Evolutionary conservation across 2,797 vertebrate genomes (phyloP), one percentile per base, ranked within the genome.

Genomic region (Champsocephalus esox): DNA sequence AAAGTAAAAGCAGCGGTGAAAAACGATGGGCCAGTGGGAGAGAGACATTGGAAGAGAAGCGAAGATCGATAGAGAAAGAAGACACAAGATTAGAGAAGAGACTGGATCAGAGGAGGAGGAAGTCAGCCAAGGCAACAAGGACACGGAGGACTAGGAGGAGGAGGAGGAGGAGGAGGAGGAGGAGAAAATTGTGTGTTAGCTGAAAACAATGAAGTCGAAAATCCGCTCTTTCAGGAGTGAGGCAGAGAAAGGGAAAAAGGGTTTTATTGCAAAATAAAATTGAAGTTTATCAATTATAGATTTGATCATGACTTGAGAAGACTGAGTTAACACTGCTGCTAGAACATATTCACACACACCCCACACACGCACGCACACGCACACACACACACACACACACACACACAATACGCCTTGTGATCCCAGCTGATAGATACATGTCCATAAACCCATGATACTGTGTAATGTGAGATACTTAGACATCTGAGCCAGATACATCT

Each of bases 281-380:
- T 89, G 84, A 92, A 77, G 67, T 80, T 65, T 75, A 91, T 92
- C 77, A 89, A 80, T 91, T 89, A 90, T 69, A 87, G 86, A 90
- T 90, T 92, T 86, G 81, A 90, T 93, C 84, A 90, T 78, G 80
- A 75, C 77, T 72, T 81, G 86, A 91, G 89, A 89, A 80, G 88
- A 77, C 83, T 83, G 88, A 91, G 78, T 89, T 87, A 88, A 78
- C 80, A 70, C 83, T 55, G 66, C 41, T 61, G 54, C 48, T 65
- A 57, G 28, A 78, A 46, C 59, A 63, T 19, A 21, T 66, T 14
- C 61, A 41, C n/a, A 58, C 21, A 32, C 60, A 70, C n/a, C n/a
- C n/a, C n/a, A n/a, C n/a, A n/a, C 63, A 24, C 41, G 19, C 54
- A 38, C 58, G 44, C 46, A 46, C 17, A 59, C 66, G 38, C 48